Percentiles rank a stretch among this genome's conserved stretches.
These are phyloP conservation scores for Clostera curtula DNA, from an alignment of 2,888 invertebrate genomes.

Conservation along the genomic window DNA sequence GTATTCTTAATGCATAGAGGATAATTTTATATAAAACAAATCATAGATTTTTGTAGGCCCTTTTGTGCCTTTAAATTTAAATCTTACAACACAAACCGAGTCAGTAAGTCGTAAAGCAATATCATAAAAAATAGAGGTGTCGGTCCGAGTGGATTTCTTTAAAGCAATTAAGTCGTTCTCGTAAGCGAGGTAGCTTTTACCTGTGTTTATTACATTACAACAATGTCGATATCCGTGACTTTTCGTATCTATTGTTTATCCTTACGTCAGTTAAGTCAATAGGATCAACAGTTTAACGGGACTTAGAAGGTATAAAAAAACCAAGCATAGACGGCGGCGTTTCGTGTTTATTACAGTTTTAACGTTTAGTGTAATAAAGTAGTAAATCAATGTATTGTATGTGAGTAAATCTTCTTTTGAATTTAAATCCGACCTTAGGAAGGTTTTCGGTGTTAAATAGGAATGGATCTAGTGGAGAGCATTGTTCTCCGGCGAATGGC, in stretches of 20 bases:
- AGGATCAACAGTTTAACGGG: slow-evolving; percentile 64
- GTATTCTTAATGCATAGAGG: too few species aligned
- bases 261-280: slow-evolving; percentile 59
- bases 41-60: too few species aligned
- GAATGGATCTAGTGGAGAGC: too few species aligned
- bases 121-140: slow-evolving; percentile 37
- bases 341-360: slow-evolving; percentile 20
- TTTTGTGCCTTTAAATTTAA: too few species aligned
- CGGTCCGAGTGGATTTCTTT: slow-evolving; percentile 37
- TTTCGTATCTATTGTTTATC: slow-evolving; percentile 48
- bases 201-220: slow-evolving; percentile 56
- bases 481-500: too few species aligned
- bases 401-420: not conserved
- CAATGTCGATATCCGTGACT: slow-evolving; percentile 38
- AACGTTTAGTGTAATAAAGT: slow-evolving; percentile 10
- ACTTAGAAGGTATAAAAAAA: slow-evolving; percentile 41
- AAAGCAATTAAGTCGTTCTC: slow-evolving; percentile 53
- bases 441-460: too few species aligned
- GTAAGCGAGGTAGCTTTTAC: slow-evolving; percentile 66
- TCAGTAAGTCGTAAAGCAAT: too few species aligned
- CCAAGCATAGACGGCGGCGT: slow-evolving; percentile 30
- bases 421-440: too few species aligned
- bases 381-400: slow-evolving; percentile 9
- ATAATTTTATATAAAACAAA: too few species aligned
- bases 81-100: too few species aligned